Evolutionary conservation across 2,113 vertebrate genomes (phyloP).

Genomic region (Vulpes vulpes): DNA sequence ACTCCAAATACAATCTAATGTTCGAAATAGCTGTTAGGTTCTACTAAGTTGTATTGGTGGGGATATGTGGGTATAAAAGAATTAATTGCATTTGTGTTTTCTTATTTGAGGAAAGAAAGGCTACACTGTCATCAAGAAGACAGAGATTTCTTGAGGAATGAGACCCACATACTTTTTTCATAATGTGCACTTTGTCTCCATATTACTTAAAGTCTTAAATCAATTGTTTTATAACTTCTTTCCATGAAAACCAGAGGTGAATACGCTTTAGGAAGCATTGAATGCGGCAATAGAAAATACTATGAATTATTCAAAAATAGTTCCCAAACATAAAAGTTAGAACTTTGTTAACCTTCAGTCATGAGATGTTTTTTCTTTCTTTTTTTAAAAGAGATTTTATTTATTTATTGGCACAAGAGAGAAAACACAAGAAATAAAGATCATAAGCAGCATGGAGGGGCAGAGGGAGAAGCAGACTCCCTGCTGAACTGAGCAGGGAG

Average conservation of each 20-base stretch:
- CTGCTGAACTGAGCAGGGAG: no score
- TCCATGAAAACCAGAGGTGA: slow-evolving; percentile 20
- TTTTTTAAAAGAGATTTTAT: no score
- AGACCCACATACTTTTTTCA: neutral
- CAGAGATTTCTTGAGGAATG: neutral
- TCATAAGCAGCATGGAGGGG: no score
- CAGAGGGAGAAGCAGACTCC: no score
- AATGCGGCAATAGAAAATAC: neutral
- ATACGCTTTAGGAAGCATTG: neutral
- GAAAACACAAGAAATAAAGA: no score
- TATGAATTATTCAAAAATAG: neutral
- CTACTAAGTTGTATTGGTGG: neutral
- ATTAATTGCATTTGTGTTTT: neutral
- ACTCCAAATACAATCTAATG: neutral
- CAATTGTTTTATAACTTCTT: neutral
- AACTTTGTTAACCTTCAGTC: neutral
- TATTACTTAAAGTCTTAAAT: slow-evolving; percentile 13
- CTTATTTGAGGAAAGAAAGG: neutral
- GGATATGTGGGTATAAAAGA: neutral
- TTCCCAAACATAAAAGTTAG: neutral
- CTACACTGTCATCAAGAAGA: neutral
- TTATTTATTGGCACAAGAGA: no score
- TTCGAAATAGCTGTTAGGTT: neutral
- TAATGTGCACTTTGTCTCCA: neutral
- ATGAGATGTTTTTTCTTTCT: neutral